Evolutionary conservation across 2,797 vertebrate species (phyloP), one percentile per base, ranked within the genome.

Genomic region (Semotilus atromaculatus): DNA sequence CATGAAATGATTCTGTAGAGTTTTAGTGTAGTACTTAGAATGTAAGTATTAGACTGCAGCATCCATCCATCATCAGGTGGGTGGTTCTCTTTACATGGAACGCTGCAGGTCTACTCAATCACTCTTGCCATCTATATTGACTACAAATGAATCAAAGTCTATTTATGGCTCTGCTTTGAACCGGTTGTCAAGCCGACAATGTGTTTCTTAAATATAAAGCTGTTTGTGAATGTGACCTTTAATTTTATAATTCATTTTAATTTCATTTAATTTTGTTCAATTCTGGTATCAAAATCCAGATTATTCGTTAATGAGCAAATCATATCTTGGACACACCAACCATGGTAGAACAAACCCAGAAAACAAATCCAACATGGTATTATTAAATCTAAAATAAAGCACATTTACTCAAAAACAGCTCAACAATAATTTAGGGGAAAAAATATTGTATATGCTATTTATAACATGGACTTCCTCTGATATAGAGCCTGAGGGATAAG

Each of bases 101-200:
- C 60, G 53, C 73, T 76, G 79, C 85, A 71, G 66, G 73, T 76
- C 53, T 72, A 60, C 73, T 86, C 53, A 48, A 71, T 86, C 80
- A 82, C 74, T 62, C 66, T 29, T 71, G 85, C 71, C 85, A 82
- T 70, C 23, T 51, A 45, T 64, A 77, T 62, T 40, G 73, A 82
- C 80, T 38, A 53, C 64, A 60, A 71, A 78, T 79, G 3, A 71
- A 84, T 79, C 75, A 48, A 68, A 78, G 38, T 66, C 79, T 81
- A 76, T 76, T 85, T 85, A 81, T 75, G 43, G 62, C 48, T 67
- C 16, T 45, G 62, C 34, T 53, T 66, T 67, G 26, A 58, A 38
- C 18, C 14, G 16, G 48, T n/a, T 67, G 34, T 45, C 36, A 31
- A 81, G 45, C n/a, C 4, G 8, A 81, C 58, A 53, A 83, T 36